Conservation (phyloP, 2,888 invertebrate species). For the Dryomyza anilis region DNA sequence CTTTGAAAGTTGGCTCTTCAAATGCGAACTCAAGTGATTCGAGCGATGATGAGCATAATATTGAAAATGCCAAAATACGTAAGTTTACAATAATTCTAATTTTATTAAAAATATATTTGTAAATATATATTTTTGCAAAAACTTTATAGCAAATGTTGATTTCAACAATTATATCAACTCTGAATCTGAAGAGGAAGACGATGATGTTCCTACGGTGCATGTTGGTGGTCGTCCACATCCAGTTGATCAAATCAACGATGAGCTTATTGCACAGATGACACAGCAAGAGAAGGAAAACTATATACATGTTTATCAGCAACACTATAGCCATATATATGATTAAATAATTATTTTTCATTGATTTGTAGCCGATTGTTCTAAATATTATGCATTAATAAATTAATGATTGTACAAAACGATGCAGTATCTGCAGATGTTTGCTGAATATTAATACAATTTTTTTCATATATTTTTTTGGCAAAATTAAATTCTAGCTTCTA, state of each 20-base stretch:
- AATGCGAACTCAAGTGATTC: constrained; percentile 71
- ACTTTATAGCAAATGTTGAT: constrained; percentile 69
- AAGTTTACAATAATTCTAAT: constrained; percentile 45
- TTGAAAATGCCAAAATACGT: constrained; percentile 71
- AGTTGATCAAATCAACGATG: constrained; percentile 84
- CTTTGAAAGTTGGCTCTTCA: constrained; percentile 43
- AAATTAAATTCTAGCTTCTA: too few relatives aligned
- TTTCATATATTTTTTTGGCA: too few relatives aligned
- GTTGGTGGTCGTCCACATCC: constrained; percentile 81
- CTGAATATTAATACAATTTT: too few relatives aligned
- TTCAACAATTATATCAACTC: constrained; percentile 67
- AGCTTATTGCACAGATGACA: constrained; percentile 87
- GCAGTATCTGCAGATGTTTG: too few relatives aligned
- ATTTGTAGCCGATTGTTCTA: too few relatives aligned
- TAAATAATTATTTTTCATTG: too few relatives aligned
- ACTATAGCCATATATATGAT: constrained; percentile 88
- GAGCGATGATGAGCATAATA: constrained; percentile 81
- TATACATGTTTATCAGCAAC: constrained; percentile 91
- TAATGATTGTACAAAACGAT: too few relatives aligned
- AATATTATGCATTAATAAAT: too few relatives aligned
- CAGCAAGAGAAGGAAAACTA: constrained; percentile 91
- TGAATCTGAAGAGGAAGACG: constrained; percentile 59
- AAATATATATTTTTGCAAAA: constrained; percentile 17
- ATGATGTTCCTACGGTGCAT: constrained; percentile 79
- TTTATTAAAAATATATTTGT: background rate